Evolutionary conservation across 92 coral and sea anemone genomes (phyloP).

Genomic region (Phenganax marumi): DNA sequence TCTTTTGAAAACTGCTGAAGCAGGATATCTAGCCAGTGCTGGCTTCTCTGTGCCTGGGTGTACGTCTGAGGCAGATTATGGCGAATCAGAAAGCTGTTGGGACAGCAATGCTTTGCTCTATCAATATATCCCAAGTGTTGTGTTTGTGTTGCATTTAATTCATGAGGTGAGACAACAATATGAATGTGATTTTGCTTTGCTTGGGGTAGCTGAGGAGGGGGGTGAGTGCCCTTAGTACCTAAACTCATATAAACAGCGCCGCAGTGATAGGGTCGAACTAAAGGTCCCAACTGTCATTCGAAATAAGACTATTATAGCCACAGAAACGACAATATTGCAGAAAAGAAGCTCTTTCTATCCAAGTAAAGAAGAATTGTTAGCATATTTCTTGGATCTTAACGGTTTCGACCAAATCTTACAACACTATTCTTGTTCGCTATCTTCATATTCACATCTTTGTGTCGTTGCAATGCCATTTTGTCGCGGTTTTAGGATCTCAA

Average conservation of each 20-base stretch:
- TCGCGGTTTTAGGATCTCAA: constrained; percentile 65
- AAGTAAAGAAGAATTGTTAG: too few relatives aligned
- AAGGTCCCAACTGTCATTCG: too few relatives aligned
- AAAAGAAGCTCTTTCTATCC: too few relatives aligned
- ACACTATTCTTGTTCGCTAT: neutral
- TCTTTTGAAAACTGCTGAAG: constrained; percentile 5
- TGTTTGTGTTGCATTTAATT: constrained; percentile 83
- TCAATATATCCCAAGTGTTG: constrained; percentile 65
- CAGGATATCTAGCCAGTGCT: neutral
- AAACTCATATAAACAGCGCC: too few relatives aligned
- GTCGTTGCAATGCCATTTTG: neutral
- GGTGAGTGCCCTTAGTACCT: too few relatives aligned
- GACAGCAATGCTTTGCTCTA: constrained; percentile 66
- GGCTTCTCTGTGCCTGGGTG: neutral
- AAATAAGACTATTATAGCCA: too few relatives aligned
- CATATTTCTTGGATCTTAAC: too few relatives aligned
- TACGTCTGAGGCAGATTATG: neutral
- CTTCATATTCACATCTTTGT: neutral
- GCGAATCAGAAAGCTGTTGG: constrained; percentile 40
- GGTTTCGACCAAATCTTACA: too few relatives aligned
- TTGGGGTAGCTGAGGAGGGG: too few relatives aligned
- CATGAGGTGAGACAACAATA: constrained; percentile 68
- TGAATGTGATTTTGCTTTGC: neutral
- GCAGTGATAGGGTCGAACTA: too few relatives aligned
- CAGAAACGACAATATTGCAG: too few relatives aligned